Evolutionary conservation across 2,888 invertebrate species (phyloP).

Genomic region (Athripsodes cinereus): DNA sequence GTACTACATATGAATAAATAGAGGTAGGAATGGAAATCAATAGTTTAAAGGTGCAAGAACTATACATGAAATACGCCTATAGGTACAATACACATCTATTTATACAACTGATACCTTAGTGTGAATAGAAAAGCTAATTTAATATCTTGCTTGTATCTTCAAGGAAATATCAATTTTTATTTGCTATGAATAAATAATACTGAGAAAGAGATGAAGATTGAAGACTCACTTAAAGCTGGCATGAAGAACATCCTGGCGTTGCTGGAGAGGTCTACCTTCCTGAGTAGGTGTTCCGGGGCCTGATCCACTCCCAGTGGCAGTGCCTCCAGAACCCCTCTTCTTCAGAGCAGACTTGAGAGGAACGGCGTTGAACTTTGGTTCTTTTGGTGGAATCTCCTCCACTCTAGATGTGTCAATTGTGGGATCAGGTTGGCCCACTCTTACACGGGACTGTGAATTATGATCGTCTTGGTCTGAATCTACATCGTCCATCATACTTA

Average conservation of each 20-base stretch:
- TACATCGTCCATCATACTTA: conserved; percentile 29
- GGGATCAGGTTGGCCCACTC: conserved; percentile 57
- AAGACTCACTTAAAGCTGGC: conserved; percentile 73
- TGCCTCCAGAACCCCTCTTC: conserved; percentile 55
- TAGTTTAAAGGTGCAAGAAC: no score
- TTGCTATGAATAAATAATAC: not conserved
- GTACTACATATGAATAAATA: no score
- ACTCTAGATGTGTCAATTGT: conserved; percentile 75
- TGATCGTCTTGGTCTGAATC: conserved; percentile 63
- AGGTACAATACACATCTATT: not conserved
- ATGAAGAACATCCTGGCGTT: conserved; percentile 68
- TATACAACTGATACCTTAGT: no score
- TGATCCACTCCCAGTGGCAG: conserved; percentile 42
- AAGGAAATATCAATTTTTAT: not conserved
- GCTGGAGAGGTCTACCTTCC: conserved; percentile 59
- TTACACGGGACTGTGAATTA: conserved; percentile 51
- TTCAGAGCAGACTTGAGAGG: conserved; percentile 90
- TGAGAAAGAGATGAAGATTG: not conserved
- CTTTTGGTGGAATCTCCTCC: conserved; percentile 89
- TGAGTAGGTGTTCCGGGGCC: conserved; percentile 70
- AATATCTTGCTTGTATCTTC: not conserved
- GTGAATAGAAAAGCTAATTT: no score
- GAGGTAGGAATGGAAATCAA: no score
- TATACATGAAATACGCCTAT: no score
- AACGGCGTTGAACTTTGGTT: conserved; percentile 85